phyloP scores from a whole-genome alignment of 2,888 invertebrate species.

The Dryomyza anilis region DNA sequence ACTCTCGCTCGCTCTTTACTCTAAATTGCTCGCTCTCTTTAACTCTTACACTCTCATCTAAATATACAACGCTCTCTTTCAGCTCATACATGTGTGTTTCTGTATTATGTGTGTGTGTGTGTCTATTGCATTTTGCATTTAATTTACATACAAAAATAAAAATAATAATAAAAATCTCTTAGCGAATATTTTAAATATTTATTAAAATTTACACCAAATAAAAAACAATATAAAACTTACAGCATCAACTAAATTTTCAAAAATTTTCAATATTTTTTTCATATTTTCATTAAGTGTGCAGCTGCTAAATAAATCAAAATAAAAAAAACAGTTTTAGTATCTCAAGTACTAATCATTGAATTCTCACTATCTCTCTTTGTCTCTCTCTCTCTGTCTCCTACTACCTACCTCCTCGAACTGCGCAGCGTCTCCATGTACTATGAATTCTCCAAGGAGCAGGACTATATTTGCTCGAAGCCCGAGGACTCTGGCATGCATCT shows the following conservation, averaged over 20 bases:
- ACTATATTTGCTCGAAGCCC: conserved; percentile 95
- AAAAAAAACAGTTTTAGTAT: background rate
- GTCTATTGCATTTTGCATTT: conserved; percentile 39
- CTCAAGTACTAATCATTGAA: conserved; percentile 15
- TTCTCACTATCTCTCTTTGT: conserved; percentile 18
- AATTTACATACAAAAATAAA: conserved; percentile 13
- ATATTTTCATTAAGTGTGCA: background rate
- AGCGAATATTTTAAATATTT: background rate
- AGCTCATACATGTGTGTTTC: conserved; percentile 44
- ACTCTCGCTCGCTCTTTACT: conserved; percentile 16
- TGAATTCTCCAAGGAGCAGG: conserved; percentile 86
- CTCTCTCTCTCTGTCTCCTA: background rate
- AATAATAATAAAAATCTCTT: background rate
- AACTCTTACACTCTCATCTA: conserved; percentile 14
- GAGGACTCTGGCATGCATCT: conserved; percentile 95
- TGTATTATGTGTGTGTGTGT: conserved; percentile 39
- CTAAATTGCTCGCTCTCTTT: conserved; percentile 20
- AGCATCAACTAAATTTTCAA: conserved; percentile 6
- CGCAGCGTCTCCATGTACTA: conserved; percentile 80
- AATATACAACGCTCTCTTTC: conserved; percentile 27
- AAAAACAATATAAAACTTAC: no score
- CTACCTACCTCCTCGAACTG: background rate
- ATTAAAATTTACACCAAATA: no score
- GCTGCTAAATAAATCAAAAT: background rate
- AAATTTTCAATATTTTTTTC: no score